Percentiles rank a stretch among this genome's conserved stretches.
These are phyloP conservation scores for Pteruthius melanotis DNA, from an alignment of 2,113 vertebrate genomes.

Conservation along the genomic window DNA sequence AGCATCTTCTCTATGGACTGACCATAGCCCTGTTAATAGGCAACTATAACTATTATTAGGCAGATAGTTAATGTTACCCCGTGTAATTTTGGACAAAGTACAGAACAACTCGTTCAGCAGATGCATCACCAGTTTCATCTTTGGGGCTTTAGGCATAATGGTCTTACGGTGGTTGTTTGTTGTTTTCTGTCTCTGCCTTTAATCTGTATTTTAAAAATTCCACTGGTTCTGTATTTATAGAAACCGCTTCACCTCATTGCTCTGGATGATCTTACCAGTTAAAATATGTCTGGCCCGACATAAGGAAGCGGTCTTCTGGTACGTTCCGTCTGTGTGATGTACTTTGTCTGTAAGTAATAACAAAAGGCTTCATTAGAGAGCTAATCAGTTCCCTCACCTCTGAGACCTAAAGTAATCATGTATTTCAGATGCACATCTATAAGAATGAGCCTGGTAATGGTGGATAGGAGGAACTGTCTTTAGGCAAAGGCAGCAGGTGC, in stretches of 20 bases:
- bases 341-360: conserved; percentile 57
- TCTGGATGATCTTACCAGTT: not conserved
- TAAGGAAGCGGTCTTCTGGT: not conserved
- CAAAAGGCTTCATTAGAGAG: conserved; percentile 52
- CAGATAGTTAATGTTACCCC: not conserved
- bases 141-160: not conserved
- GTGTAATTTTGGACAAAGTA: not conserved
- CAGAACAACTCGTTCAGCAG: not conserved
- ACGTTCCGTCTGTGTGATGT: conserved; percentile 16
- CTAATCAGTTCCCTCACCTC: conserved; percentile 59
- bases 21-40: not conserved
- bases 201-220: not conserved
- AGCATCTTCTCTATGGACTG: not conserved
- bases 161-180: not conserved
- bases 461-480: not conserved
- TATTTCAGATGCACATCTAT: conserved; percentile 65
- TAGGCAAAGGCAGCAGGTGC: not conserved
- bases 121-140: not conserved
- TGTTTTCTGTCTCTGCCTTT: not conserved
- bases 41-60: not conserved
- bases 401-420: conserved; percentile 55
- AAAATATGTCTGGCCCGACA: not conserved
- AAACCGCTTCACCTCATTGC: not conserved
- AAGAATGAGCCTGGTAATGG: conserved; percentile 1
- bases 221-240: not conserved